These are phyloP conservation scores for Oligia strigilis DNA, from an alignment of 2,888 invertebrate genomes.

Conservation along the genomic window DNA sequence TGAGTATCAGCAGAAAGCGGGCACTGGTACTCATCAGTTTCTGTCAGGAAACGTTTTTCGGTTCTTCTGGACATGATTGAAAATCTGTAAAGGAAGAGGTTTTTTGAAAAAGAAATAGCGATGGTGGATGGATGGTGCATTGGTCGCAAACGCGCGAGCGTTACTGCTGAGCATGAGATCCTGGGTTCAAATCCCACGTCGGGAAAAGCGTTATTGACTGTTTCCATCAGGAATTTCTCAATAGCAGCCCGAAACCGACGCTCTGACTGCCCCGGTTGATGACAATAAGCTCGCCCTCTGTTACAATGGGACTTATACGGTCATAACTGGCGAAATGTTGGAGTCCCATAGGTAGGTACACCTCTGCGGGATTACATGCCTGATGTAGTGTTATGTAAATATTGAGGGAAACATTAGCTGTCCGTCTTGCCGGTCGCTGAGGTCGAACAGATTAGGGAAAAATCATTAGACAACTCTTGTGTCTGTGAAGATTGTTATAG, in stretches of 20 bases:
- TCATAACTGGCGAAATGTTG: neutral
- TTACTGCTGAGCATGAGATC: neutral
- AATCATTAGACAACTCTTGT: conserved; percentile 10
- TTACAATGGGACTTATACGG: neutral
- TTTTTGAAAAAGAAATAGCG: neutral
- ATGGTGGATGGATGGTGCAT: neutral
- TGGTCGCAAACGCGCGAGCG: too few relatives aligned
- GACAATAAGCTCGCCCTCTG: neutral
- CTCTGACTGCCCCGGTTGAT: too few relatives aligned
- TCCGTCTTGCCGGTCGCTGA: neutral
- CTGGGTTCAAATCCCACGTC: neutral
- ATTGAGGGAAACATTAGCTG: neutral
- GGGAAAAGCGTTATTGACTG: neutral
- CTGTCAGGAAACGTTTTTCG: conserved; percentile 88
- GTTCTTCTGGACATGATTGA: conserved; percentile 81
- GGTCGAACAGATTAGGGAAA: conserved; percentile 12
- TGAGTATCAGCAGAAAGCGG: conserved; percentile 91
- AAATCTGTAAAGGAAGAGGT: conserved; percentile 25
- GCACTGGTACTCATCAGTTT: conserved; percentile 92
- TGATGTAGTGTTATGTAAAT: neutral
- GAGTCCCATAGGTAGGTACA: neutral
- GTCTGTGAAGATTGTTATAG: neutral
- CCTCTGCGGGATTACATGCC: neutral
- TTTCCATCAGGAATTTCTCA: neutral
- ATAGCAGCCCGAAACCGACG: neutral